Conservation (phyloP, 2,797 vertebrate species). For the Neostethus bicornis region DNA sequence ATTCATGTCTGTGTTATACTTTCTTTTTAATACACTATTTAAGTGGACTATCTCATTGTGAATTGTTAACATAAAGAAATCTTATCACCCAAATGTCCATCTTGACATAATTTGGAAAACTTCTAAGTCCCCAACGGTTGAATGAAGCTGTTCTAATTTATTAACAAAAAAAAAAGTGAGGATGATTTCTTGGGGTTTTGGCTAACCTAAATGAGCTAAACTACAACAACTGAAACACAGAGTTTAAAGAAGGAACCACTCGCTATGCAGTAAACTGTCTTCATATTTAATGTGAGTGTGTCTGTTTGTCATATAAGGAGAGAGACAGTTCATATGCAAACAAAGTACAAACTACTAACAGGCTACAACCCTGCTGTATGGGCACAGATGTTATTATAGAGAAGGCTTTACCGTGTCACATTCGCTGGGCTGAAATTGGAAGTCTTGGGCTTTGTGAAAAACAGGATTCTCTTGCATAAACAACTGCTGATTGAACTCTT, state of each 20-base stretch:
- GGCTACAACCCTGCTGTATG: background rate
- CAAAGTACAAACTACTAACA: conserved; percentile 1
- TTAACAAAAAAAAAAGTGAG: conserved; percentile 1
- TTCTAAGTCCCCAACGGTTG: conserved; percentile 25
- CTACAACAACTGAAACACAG: conserved; percentile 14
- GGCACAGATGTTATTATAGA: conserved; percentile 1
- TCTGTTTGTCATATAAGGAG: background rate
- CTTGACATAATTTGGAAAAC: conserved; percentile 29
- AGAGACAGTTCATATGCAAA: conserved; percentile 41
- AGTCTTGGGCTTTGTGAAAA: conserved; percentile 93
- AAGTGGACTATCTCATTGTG: conserved; percentile 32
- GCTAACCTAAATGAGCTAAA: conserved; percentile 11
- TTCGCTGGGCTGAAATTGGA: conserved; percentile 97
- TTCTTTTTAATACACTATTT: conserved; percentile 37
- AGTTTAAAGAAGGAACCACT: background rate
- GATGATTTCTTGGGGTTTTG: conserved; percentile 20
- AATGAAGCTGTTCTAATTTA: conserved; percentile 22
- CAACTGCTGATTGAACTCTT: conserved; percentile 95
- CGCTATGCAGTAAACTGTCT: background rate
- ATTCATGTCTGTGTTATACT: conserved; percentile 34
- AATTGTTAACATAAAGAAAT: conserved; percentile 37
- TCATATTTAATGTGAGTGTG: background rate
- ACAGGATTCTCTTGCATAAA: conserved; percentile 93
- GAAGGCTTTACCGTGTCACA: conserved; percentile 88
- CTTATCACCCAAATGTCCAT: conserved; percentile 34